Evolutionary conservation across 2,888 invertebrate species (phyloP).

Genomic region (Electrophaes corylata): DNA sequence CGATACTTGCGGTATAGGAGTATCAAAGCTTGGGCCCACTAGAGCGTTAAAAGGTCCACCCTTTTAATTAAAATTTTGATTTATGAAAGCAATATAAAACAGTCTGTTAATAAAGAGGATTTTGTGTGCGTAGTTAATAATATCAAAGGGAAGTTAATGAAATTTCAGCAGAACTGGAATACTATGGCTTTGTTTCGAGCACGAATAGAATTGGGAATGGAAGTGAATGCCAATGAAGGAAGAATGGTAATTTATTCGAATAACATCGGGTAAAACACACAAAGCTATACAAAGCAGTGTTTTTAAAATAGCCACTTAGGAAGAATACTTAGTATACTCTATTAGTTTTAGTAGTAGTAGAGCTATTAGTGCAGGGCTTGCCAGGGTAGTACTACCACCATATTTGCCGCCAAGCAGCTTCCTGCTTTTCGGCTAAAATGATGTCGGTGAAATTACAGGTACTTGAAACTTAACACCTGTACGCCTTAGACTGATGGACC

Average conservation of each 20-base stretch:
- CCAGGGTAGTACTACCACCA: too few relatives aligned
- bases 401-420: too few relatives aligned
- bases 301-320: not conserved
- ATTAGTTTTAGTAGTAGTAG: too few relatives aligned
- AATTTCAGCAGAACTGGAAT: constrained; percentile 25
- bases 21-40: constrained; percentile 31
- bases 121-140: constrained; percentile 40
- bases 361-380: too few relatives aligned
- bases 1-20: constrained; percentile 24
- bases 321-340: too few relatives aligned
- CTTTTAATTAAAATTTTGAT: constrained; percentile 47
- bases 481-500: too few relatives aligned
- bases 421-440: too few relatives aligned
- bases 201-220: constrained; percentile 2
- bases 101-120: constrained; percentile 41
- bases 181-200: constrained; percentile 21
- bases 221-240: constrained; percentile 1
- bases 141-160: constrained; percentile 35
- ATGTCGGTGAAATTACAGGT: too few relatives aligned
- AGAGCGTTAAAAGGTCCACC: constrained; percentile 35
- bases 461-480: too few relatives aligned
- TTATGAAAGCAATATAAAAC: constrained; percentile 45
- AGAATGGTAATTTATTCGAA: not conserved
- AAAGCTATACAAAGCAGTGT: not conserved
- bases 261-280: not conserved